These are phyloP conservation scores for Hedychridium roseum DNA, from an alignment of 2,888 invertebrate species.

Conservation along the genomic window DNA sequence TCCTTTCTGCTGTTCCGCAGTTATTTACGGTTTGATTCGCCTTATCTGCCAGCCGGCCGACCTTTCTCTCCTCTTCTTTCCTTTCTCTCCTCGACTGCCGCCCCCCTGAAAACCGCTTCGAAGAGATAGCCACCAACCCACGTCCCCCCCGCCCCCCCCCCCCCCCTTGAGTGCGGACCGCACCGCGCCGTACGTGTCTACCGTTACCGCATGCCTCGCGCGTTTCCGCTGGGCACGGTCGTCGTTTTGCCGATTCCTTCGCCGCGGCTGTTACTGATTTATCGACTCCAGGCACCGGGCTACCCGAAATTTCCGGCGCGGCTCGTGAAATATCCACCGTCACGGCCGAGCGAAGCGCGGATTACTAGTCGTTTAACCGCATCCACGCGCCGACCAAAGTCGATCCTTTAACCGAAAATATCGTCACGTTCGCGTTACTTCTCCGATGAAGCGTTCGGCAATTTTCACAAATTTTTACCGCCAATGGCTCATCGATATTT, in stretches of 20 bases:
- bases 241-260: conserved; percentile 44
- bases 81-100: conserved; percentile 27
- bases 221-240: conserved; percentile 23
- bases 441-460: too few relatives aligned
- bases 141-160: conserved; percentile 14
- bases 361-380: too few relatives aligned
- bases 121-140: conserved; percentile 47
- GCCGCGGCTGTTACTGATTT: conserved; percentile 41
- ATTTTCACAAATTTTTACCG: too few relatives aligned
- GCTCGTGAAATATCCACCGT: conserved; percentile 41
- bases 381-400: too few relatives aligned
- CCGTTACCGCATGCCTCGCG: conserved; percentile 19
- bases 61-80: conserved; percentile 19
- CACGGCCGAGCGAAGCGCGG: too few relatives aligned
- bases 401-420: too few relatives aligned
- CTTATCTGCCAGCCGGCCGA: conserved; percentile 53
- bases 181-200: conserved; percentile 28
- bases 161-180: conserved; percentile 11
- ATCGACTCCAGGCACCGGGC: conserved; percentile 29
- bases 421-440: too few relatives aligned
- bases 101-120: conserved; percentile 47
- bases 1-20: conserved; percentile 60
- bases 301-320: conserved; percentile 42
- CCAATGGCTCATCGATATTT: too few relatives aligned
- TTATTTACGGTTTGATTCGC: conserved; percentile 64